Percentiles rank a stretch among this genome's conserved stretches.
Evolutionary conservation across 2,797 vertebrate genomes (phyloP).

Genomic region (Sternotherus odoratus): DNA sequence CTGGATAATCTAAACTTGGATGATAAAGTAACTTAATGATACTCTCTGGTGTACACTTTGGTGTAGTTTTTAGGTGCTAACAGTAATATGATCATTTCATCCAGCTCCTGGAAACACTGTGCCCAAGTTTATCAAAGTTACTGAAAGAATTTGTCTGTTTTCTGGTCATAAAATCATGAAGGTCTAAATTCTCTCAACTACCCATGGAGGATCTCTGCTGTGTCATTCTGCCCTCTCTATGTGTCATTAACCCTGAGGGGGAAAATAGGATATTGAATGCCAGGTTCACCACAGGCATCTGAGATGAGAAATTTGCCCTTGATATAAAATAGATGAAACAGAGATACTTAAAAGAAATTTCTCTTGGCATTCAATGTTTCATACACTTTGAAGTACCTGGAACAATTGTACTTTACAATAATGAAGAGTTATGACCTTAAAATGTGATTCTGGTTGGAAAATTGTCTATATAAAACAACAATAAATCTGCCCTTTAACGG

Average conservation of each 20-base stretch:
- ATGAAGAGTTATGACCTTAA: not conserved
- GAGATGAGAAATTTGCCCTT: not conserved
- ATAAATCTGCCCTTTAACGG: not conserved
- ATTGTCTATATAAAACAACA: not conserved
- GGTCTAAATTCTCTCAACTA: not conserved
- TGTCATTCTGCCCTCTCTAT: not conserved
- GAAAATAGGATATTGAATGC: not conserved
- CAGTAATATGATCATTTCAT: not conserved
- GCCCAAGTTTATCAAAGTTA: not conserved
- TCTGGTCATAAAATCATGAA: not conserved
- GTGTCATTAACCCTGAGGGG: not conserved
- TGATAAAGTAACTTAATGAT: not conserved
- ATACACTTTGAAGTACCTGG: not conserved
- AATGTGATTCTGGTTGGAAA: not conserved
- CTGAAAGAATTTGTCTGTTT: not conserved
- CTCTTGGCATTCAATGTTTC: not conserved
- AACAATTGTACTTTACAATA: not conserved
- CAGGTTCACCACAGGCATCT: not conserved
- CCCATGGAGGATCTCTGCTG: not conserved
- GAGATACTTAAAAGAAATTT: not conserved
- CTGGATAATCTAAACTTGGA: not conserved
- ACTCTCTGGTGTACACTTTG: not conserved
- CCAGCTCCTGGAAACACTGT: not conserved
- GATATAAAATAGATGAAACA: not conserved
- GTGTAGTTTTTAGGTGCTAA: not conserved